Percentiles rank a stretch among this genome's conserved stretches.
Conservation (phyloP, 1,140 invertebrate species). For the Heliconius eleuchia region DNA sequence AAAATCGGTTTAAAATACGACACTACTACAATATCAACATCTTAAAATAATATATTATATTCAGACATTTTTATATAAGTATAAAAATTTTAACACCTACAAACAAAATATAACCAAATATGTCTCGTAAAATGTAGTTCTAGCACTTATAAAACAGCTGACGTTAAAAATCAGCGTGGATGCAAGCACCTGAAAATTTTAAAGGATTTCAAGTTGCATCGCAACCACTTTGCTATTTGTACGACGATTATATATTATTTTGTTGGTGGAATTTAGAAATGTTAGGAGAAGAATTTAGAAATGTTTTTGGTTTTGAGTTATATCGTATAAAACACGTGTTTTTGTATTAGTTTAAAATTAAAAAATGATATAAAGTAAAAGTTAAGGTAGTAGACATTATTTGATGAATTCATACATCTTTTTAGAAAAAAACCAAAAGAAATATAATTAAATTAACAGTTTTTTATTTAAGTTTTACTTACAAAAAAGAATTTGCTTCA, state of each 20-base stretch:
- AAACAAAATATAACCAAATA: slow-evolving; percentile 12
- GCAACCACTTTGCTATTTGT: slow-evolving; percentile 6
- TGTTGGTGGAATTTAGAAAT: neutral
- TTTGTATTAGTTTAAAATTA: neutral
- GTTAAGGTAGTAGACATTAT: too few relatives aligned
- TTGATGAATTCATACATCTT: too few relatives aligned
- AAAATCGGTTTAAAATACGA: too few relatives aligned
- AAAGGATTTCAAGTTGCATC: slow-evolving; percentile 3
- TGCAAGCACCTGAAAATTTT: neutral
- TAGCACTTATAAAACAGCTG: neutral
- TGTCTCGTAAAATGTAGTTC: neutral
- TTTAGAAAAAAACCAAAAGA: too few relatives aligned
- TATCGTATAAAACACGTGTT: neutral
- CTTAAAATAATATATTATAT: neutral
- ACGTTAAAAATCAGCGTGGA: slow-evolving; percentile 18
- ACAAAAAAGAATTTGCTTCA: too few relatives aligned
- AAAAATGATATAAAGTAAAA: too few relatives aligned
- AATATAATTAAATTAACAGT: too few relatives aligned
- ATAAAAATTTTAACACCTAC: neutral
- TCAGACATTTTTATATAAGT: neutral
- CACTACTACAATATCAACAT: too few relatives aligned
- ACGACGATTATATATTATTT: neutral
- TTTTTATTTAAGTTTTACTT: too few relatives aligned
- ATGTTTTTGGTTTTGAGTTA: neutral
- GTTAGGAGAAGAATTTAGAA: neutral